Conservation (phyloP, 2,888 invertebrate species). For the Drosophila kuntzei region DNA sequence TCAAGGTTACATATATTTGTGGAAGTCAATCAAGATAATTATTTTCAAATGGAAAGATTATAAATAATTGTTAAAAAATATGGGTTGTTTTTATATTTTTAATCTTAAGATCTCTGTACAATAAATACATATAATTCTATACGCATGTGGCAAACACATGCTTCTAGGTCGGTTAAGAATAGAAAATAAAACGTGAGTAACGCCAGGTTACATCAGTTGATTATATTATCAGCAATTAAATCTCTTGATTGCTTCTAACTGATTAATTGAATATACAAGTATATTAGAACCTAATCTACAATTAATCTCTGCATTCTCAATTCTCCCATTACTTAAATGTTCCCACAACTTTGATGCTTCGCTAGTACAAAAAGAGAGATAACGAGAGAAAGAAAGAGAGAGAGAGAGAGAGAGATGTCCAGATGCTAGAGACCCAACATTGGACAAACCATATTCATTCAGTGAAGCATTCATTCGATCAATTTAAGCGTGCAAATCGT, state of each 20-base stretch:
- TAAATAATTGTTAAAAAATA: not conserved
- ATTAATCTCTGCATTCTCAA: not conserved
- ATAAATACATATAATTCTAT: not conserved
- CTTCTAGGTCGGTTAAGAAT: not conserved
- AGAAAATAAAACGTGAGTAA: not conserved
- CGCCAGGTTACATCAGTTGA: not conserved
- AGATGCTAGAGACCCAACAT: conserved; percentile 2
- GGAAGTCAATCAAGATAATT: not conserved
- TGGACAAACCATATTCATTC: conserved; percentile 5
- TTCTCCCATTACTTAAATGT: not conserved
- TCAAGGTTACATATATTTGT: not conserved
- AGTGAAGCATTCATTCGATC: conserved; percentile 23
- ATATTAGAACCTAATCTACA: not conserved
- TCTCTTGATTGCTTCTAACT: not conserved
- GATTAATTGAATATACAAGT: not conserved
- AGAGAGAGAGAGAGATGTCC: not conserved
- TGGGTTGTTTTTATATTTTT: not conserved
- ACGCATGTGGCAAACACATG: not conserved
- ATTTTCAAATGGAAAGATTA: not conserved
- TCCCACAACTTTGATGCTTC: conserved; percentile 8
- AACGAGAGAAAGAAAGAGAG: not conserved
- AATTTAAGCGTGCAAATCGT: conserved; percentile 44
- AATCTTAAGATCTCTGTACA: not conserved
- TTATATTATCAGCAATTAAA: not conserved
- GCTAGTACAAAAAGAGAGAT: not conserved